phyloP scores from a whole-genome alignment of 2,113 vertebrate species.

The Misgurnus mizolepis region DNA sequence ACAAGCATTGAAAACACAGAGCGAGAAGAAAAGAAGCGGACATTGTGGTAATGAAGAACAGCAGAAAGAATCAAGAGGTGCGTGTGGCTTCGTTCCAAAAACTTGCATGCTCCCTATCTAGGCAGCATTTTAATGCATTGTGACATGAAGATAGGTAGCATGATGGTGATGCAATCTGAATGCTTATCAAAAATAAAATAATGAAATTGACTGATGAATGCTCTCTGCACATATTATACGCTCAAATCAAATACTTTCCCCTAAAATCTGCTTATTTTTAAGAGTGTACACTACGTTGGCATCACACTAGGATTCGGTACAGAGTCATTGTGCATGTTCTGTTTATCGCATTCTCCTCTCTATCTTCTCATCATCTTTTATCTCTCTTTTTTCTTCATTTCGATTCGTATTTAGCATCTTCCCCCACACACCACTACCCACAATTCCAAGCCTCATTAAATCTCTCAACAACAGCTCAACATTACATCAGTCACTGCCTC shows the following conservation, averaged over 20 bases:
- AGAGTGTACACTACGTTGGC: too few species aligned
- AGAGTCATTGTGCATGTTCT: background rate
- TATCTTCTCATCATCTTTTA: background rate
- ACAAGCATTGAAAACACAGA: conserved; percentile 8
- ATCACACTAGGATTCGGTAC: too few species aligned
- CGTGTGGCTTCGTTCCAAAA: background rate
- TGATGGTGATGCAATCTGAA: too few species aligned
- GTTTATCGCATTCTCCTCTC: background rate
- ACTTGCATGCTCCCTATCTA: background rate
- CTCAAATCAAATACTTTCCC: too few species aligned
- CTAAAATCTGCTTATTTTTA: too few species aligned
- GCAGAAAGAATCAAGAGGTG: background rate
- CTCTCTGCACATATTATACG: too few species aligned
- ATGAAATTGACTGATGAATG: too few species aligned
- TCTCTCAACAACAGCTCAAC: conserved; percentile 30
- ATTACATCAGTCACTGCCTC: conserved; percentile 42
- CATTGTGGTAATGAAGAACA: conserved; percentile 29
- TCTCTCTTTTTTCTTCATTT: background rate
- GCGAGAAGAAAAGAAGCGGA: conserved; percentile 3
- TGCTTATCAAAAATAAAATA: too few species aligned
- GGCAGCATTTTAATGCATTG: background rate
- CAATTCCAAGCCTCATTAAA: conserved; percentile 43
- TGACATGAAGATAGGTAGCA: too few species aligned
- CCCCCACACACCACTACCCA: background rate
- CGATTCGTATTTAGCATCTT: background rate